phyloP scores from a whole-genome alignment of 92 coral and sea anemone species.

The Epizoanthus scotinus region DNA sequence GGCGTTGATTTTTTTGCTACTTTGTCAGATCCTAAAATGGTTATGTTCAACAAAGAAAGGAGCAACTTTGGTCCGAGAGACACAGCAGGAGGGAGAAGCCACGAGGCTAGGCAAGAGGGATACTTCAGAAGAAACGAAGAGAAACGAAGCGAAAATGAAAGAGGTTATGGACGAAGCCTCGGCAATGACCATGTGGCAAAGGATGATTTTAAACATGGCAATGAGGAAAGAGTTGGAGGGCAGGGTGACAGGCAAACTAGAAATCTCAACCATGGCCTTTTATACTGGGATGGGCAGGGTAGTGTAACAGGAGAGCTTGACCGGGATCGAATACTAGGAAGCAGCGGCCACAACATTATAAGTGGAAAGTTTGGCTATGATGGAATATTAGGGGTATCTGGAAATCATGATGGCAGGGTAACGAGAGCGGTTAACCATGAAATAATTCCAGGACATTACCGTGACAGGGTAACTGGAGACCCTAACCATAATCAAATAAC shows the following conservation, averaged over 20 bases:
- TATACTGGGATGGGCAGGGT: too few species aligned
- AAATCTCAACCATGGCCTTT: background rate
- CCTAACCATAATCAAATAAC: too few species aligned
- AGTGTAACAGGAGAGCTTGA: background rate
- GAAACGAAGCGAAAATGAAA: background rate
- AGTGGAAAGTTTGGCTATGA: too few species aligned
- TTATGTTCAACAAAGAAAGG: background rate
- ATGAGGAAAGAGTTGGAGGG: too few species aligned
- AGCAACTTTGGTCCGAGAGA: background rate
- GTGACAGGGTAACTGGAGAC: too few species aligned
- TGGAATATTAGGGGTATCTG: too few species aligned
- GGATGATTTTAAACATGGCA: background rate
- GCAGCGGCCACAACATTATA: too few species aligned
- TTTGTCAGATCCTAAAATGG: constrained; percentile 7
- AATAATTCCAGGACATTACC: too few species aligned
- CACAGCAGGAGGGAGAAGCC: background rate
- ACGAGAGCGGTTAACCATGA: too few species aligned
- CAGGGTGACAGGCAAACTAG: too few species aligned
- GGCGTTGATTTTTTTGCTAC: background rate
- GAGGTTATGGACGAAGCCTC: too few species aligned
- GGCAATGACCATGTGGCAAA: background rate
- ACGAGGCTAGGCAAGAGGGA: background rate
- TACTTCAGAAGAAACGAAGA: background rate
- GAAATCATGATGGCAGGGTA: too few species aligned
- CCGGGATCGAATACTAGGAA: background rate